phyloP scores from a whole-genome alignment of 1,140 invertebrate species.

The Mactra quadrangularis region DNA sequence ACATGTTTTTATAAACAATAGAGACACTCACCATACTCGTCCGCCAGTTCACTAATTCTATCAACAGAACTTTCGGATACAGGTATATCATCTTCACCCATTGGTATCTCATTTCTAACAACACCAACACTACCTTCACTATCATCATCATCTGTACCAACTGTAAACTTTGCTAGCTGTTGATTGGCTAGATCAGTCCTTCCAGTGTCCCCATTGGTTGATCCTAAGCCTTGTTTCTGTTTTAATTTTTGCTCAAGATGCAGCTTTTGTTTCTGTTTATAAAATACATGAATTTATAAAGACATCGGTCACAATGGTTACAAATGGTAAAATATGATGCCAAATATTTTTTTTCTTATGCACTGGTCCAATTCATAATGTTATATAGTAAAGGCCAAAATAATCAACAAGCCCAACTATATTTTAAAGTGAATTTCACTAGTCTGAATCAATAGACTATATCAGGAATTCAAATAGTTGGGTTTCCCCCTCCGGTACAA shows the following conservation, averaged over 20 bases:
- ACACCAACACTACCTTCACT: slow-evolving; percentile 42
- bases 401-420: too few relatives aligned
- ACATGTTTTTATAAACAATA: too few relatives aligned
- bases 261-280: slow-evolving; percentile 39
- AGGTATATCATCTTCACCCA: slow-evolving; percentile 66
- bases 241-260: slow-evolving; percentile 14
- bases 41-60: slow-evolving; percentile 5
- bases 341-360: too few relatives aligned
- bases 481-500: too few relatives aligned
- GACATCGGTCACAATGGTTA: background rate
- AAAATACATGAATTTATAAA: background rate
- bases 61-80: slow-evolving; percentile 8
- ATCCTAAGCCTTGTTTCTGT: slow-evolving; percentile 14
- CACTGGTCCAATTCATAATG: too few relatives aligned
- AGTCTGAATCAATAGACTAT: too few relatives aligned
- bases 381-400: too few relatives aligned
- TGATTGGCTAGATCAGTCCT: background rate
- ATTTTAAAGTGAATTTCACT: too few relatives aligned
- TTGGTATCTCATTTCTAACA: slow-evolving; percentile 56
- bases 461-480: too few relatives aligned
- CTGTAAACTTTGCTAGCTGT: slow-evolving; percentile 26
- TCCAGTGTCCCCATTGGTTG: background rate
- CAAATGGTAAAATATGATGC: background rate
- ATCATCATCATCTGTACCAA: slow-evolving; percentile 49
- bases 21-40: slow-evolving; percentile 10